Conservation (phyloP, 1,140 invertebrate species). For the Drosophila setifemur region DNA sequence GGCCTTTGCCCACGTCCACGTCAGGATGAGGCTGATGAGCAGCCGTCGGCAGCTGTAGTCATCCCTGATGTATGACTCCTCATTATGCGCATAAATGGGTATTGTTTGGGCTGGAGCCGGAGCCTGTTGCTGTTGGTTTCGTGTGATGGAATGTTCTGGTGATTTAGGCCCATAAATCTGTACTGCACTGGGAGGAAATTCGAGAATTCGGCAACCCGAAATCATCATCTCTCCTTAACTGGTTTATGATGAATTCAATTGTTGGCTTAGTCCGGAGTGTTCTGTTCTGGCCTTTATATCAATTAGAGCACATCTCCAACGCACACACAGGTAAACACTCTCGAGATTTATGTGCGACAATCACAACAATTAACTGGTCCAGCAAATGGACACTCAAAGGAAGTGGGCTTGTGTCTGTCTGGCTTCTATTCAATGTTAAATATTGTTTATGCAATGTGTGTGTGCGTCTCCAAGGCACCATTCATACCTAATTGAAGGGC, state of each 20-base stretch:
- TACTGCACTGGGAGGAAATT: constrained; percentile 17
- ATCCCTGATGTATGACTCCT: constrained; percentile 58
- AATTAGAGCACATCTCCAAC: constrained; percentile 60
- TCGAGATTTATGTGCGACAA: constrained; percentile 69
- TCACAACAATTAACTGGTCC: constrained; percentile 66
- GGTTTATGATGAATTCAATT: constrained; percentile 68
- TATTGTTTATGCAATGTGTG: constrained; percentile 69
- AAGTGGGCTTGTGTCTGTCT: constrained; percentile 17
- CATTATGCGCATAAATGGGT: constrained; percentile 69
- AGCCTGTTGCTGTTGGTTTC: constrained; percentile 55
- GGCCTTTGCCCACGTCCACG: background rate
- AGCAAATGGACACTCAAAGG: constrained; percentile 22
- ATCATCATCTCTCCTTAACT: background rate
- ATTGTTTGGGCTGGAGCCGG: constrained; percentile 38
- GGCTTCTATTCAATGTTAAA: constrained; percentile 59
- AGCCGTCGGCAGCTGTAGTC: constrained; percentile 38
- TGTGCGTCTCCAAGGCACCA: constrained; percentile 50
- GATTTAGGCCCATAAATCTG: constrained; percentile 63
- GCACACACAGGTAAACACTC: constrained; percentile 17
- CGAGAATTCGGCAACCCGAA: background rate
- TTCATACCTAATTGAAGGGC: constrained; percentile 66
- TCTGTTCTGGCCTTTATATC: constrained; percentile 50
- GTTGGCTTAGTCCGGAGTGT: constrained; percentile 26
- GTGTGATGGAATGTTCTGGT: constrained; percentile 52
- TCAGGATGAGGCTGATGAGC: constrained; percentile 12